Evolutionary conservation across 2,888 invertebrate genomes (phyloP).

Genomic region (Calephelis perditalis): DNA sequence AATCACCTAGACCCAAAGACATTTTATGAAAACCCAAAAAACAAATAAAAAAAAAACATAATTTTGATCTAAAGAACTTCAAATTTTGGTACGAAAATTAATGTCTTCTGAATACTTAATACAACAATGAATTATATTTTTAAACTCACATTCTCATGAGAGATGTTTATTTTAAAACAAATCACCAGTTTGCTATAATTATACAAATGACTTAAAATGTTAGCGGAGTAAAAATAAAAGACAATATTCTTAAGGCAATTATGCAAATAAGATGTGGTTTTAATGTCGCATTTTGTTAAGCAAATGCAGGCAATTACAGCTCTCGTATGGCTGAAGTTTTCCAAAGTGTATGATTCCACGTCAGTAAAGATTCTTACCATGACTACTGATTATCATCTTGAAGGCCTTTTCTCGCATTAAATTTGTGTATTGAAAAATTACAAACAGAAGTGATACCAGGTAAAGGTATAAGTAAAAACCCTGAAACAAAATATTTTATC

Average conservation of each 20-base stretch:
- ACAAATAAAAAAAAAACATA: no score
- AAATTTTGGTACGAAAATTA: no score
- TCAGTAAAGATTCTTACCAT: slow-evolving; percentile 45
- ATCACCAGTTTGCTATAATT: slow-evolving; percentile 43
- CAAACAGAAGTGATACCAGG: slow-evolving; percentile 85
- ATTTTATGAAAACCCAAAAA: no score
- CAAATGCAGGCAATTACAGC: slow-evolving; percentile 68
- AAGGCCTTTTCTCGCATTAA: slow-evolving; percentile 81
- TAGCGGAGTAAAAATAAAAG: slow-evolving; percentile 65
- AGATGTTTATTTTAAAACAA: slow-evolving; percentile 27
- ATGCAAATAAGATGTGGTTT: slow-evolving; percentile 76
- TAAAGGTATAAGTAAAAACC: slow-evolving; percentile 92
- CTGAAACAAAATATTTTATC: slow-evolving; percentile 57
- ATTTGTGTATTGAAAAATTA: slow-evolving; percentile 84
- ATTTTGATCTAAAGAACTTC: no score
- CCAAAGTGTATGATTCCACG: slow-evolving; percentile 16
- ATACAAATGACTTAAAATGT: slow-evolving; percentile 54
- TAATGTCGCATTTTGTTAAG: slow-evolving; percentile 74
- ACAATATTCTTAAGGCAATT: slow-evolving; percentile 67
- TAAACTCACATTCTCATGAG: background rate
- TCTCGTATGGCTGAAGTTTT: slow-evolving; percentile 32
- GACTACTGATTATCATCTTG: slow-evolving; percentile 76
- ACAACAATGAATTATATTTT: no score
- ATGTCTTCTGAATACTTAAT: no score
- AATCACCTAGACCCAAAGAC: no score